Percentiles rank a stretch among this genome's conserved stretches.
phyloP scores from a whole-genome alignment of 2,797 vertebrate species.

The Sebastes miniatus region DNA sequence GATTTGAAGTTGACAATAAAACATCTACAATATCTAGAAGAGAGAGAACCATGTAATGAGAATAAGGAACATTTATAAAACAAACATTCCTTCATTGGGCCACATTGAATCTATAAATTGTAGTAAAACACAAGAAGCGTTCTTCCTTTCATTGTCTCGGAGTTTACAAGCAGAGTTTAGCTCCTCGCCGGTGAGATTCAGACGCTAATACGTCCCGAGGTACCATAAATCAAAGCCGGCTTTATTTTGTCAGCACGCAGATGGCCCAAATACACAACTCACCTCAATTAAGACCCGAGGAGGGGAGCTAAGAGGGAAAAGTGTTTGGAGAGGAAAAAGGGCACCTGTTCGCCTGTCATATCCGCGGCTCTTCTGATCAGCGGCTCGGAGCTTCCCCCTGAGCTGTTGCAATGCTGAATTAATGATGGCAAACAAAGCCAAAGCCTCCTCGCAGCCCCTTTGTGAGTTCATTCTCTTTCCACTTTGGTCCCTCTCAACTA shows the following conservation, averaged over 20 bases:
- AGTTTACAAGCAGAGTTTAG: slow-evolving; percentile 22
- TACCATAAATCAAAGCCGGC: slow-evolving; percentile 81
- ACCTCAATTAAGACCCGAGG: slow-evolving; percentile 78
- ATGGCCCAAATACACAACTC: slow-evolving; percentile 77
- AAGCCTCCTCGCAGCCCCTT: slow-evolving; percentile 72
- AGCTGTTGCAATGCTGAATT: slow-evolving; percentile 76
- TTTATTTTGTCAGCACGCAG: slow-evolving; percentile 81
- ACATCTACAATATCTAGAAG: too few relatives aligned
- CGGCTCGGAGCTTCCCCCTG: slow-evolving; percentile 59
- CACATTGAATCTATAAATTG: background rate
- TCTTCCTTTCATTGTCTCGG: slow-evolving; percentile 4
- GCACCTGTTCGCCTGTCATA: slow-evolving; percentile 80
- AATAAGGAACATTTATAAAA: background rate
- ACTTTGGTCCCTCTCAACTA: slow-evolving; percentile 80
- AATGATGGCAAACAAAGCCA: slow-evolving; percentile 83
- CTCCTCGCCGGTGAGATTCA: slow-evolving; percentile 53
- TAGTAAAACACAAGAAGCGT: background rate
- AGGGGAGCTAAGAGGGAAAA: slow-evolving; percentile 53
- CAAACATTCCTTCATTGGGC: background rate
- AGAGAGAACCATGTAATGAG: background rate
- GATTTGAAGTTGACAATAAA: too few relatives aligned
- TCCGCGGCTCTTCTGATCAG: slow-evolving; percentile 74
- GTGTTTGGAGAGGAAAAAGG: slow-evolving; percentile 60
- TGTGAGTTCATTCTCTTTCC: slow-evolving; percentile 75
- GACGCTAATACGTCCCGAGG: slow-evolving; percentile 74